Evolutionary conservation across 2,797 vertebrate genomes (phyloP).

Genomic region (Darevskia mixta): DNA sequence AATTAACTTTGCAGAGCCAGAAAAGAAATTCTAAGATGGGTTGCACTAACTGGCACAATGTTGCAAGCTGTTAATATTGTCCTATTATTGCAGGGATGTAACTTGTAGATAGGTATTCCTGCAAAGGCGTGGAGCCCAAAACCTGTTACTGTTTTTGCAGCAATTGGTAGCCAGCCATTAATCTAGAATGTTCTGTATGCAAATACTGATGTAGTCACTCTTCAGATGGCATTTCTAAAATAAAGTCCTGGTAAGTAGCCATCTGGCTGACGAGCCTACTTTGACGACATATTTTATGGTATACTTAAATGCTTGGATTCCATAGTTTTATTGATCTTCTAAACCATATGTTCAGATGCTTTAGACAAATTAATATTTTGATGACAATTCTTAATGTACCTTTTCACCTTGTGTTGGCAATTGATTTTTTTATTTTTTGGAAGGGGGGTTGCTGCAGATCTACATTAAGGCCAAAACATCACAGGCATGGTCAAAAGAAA

Average conservation of each 20-base stretch:
- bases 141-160: slow-evolving; percentile 40
- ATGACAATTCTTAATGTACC: slow-evolving; percentile 3
- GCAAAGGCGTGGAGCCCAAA: slow-evolving; percentile 8
- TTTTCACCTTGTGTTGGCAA: slow-evolving; percentile 25
- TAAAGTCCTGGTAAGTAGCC: slow-evolving; percentile 43
- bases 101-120: neutral
- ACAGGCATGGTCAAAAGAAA: neutral
- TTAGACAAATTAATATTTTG: slow-evolving; percentile 41
- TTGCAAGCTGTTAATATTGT: neutral
- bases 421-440: neutral
- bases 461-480: neutral
- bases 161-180: slow-evolving; percentile 19
- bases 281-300: neutral
- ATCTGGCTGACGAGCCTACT: slow-evolving; percentile 25
- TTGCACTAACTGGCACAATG: neutral
- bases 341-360: neutral
- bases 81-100: neutral
- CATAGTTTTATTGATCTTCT: slow-evolving; percentile 24
- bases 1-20: neutral
- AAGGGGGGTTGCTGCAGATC: neutral
- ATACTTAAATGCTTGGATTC: slow-evolving; percentile 42
- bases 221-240: slow-evolving; percentile 24
- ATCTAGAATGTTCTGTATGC: slow-evolving; percentile 33
- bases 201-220: slow-evolving; percentile 41
- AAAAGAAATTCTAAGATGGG: neutral